Base-by-base conservation (phyloP, 1,140 invertebrate species). In the Fopius arisanus region DNA sequence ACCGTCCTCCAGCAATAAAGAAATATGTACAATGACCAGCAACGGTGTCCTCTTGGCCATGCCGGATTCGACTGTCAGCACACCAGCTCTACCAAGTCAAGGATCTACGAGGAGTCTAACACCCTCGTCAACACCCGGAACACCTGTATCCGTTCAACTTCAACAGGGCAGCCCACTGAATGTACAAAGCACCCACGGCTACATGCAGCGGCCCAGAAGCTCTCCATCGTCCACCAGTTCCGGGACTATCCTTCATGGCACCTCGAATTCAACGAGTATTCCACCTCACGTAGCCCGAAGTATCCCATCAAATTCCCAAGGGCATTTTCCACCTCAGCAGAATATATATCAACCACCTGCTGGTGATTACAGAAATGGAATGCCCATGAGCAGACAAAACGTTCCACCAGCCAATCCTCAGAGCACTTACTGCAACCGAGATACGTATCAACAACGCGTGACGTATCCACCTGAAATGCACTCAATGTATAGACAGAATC, bases 111-210 rank as follows among this genome's bases (percentile, higher is more conserved):
- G 91, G 23, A 92, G 90, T 76, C 80, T 92, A 2, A 92, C 92
- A 0, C 91, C 91, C 0, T 92, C 91, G 0, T 91, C 91, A 0
- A 91, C 92, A 7, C 91, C 92, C 0, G 90, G 90, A 4, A 92
- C 92, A 2, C 90, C 92, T 0, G 90, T 90, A 1, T 90, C 88
- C 7, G 87, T 90, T 75, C 91, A 92, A 23, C 72, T 88, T 4
- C 87, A 87, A n/a, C 86, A 87, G 31, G 86, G 84, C 9, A 89
- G 88, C 73, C 88, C 89, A 0, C 70, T 89, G 0, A 80, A 83
- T 79, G 83, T 84, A 37, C 86, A 85, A 40, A 68, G 78, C 0
- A 73, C 78, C 4, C 85, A 86, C 51, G 77, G 76, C 5, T 88
- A 87, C 75, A 86, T 86, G 84, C 88, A 87, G 23, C 79, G 86